Conservation (phyloP, 1,140 invertebrate species). For the Trachelipus rathkii region DNA sequence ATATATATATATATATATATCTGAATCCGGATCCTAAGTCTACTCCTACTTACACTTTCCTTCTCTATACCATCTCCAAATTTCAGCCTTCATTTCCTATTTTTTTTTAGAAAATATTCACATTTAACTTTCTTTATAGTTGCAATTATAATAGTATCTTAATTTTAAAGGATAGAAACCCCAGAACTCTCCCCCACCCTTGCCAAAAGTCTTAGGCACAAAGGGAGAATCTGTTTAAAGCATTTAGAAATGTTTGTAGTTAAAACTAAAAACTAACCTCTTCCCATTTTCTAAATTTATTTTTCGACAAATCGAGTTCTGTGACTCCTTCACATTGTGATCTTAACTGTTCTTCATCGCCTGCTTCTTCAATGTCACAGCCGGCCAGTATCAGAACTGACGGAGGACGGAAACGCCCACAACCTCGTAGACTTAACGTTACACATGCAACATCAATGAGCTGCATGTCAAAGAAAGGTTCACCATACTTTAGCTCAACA, state of each 20-base stretch:
- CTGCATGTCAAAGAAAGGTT: conserved; percentile 32
- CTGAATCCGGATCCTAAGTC: too few species aligned
- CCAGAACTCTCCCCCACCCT: not conserved
- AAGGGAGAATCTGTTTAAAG: not conserved
- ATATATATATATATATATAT: too few species aligned
- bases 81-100: too few species aligned
- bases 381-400: conserved; percentile 42
- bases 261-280: conserved; percentile 28
- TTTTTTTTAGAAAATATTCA: too few species aligned
- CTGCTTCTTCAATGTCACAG: conserved; percentile 42
- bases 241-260: too few species aligned
- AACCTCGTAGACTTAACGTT: conserved; percentile 34
- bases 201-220: not conserved
- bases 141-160: not conserved
- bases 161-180: not conserved
- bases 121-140: too few species aligned
- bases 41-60: too few species aligned
- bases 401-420: conserved; percentile 34
- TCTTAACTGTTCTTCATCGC: conserved; percentile 40
- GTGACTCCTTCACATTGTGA: conserved; percentile 40
- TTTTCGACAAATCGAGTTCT: conserved; percentile 40
- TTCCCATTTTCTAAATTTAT: conserved; percentile 42
- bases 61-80: too few species aligned
- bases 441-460: conserved; percentile 39
- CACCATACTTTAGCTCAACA: conserved; percentile 41